Evolutionary conservation across 2,797 vertebrate species (phyloP).

Genomic region (Merluccius polli): DNA sequence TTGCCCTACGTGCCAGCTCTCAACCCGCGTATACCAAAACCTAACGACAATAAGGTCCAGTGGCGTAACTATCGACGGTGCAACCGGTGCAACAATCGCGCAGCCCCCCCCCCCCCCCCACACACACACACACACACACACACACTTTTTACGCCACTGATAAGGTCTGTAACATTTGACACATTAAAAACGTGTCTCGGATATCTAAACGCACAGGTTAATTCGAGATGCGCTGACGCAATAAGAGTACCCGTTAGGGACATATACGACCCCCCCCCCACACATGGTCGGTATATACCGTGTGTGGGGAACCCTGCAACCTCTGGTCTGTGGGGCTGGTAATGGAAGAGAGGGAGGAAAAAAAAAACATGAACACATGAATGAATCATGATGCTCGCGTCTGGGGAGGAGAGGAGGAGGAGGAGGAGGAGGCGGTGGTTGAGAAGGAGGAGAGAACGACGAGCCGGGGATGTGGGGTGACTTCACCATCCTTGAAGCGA

Average conservation of each 20-base stretch:
- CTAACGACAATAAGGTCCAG: too few relatives aligned
- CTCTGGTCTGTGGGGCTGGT: not conserved
- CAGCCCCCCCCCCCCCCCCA: too few relatives aligned
- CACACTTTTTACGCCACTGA: too few relatives aligned
- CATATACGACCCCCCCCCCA: too few relatives aligned
- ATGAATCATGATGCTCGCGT: slow-evolving; percentile 48
- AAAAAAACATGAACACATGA: slow-evolving; percentile 38
- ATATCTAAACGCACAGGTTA: not conserved
- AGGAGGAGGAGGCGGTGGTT: slow-evolving; percentile 19
- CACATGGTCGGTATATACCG: not conserved
- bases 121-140: too few relatives aligned
- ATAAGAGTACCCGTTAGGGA: not conserved
- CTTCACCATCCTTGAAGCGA: slow-evolving; percentile 32
- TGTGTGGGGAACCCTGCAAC: not conserved
- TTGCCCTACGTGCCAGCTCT: too few relatives aligned
- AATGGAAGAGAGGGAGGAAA: not conserved
- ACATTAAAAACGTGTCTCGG: not conserved
- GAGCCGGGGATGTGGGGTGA: slow-evolving; percentile 48
- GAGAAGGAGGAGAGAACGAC: not conserved
- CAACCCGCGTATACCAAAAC: too few relatives aligned
- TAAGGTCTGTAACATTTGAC: too few relatives aligned
- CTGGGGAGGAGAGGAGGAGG: not conserved
- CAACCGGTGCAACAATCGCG: too few relatives aligned
- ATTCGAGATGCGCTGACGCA: not conserved
- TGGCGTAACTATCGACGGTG: too few relatives aligned